Base-by-base conservation (phyloP, 1,140 invertebrate species). In the Patella vulgata region DNA sequence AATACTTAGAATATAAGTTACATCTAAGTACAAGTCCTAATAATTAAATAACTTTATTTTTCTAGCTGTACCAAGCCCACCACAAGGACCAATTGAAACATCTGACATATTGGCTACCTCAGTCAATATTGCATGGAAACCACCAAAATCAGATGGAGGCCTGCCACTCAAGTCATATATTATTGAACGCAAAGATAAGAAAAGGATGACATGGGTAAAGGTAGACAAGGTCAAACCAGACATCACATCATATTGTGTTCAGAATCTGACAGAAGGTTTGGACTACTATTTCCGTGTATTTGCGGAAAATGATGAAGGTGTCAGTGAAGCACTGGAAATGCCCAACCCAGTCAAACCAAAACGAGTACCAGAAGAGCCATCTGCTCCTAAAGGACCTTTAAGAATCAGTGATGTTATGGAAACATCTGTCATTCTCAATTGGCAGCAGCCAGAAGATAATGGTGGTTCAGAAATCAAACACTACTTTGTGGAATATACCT, bases 381-480 rank as follows among this genome's bases (percentile, higher is more conserved):
- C 90, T 30, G 91, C 93, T 77, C 96, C 96, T 0, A 93, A 96
- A 70, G 95, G 95, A 42, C 95, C 73, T 47, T 42, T 93, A 77
- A 87, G 94, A 52, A 59, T 71, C 52, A 57, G 39, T 46, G 67
- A 77, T 53, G 44, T 77, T 12, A 69, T 59, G 17, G 59, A 56
- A 17, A 73, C 93, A 2, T 75, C 93, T 0, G 89, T 98, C 76
- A 97, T 96, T 77, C 85, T 99, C 1, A 90, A 92, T 75, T 99
- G 97, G 97, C 90, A 95, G 65, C 95, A 96, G 78, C 95, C 96
- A 30, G 94, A 97, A 77, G 95, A 98, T 82, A 96, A 99, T 86
- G 97, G 97, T 75, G 97, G 97, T 31, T 92, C 94, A 78, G 95
- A 95, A 8, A 89, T 99, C n/a, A 92, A 92, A 0, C 90, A 95